Conservation (phyloP, 2,888 invertebrate genomes). For the Ophion slaviceki region DNA sequence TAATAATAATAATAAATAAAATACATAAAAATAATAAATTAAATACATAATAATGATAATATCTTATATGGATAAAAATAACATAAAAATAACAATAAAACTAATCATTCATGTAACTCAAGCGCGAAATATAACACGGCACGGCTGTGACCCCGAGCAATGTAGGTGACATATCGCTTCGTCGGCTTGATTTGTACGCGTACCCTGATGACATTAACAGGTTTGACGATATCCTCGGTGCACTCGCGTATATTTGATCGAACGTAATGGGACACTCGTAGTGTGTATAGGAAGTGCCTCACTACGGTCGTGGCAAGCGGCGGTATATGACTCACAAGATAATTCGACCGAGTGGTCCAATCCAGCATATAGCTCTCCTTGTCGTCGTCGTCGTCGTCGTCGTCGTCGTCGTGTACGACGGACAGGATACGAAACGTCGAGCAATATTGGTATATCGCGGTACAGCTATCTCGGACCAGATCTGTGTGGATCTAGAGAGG, state of each 20-base stretch:
- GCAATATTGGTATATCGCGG: constrained; percentile 30
- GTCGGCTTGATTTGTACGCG: constrained; percentile 38
- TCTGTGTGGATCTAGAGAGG: constrained; percentile 9
- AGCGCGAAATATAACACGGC: not conserved
- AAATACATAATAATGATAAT: no score
- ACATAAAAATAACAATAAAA: not conserved
- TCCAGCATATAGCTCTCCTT: constrained; percentile 38
- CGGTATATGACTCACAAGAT: constrained; percentile 55
- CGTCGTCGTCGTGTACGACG: not conserved
- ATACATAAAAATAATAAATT: no score
- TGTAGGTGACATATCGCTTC: constrained; percentile 25
- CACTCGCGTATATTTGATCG: constrained; percentile 13
- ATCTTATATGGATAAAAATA: no score
- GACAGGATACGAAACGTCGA: constrained; percentile 37
- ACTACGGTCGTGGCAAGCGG: constrained; percentile 37
- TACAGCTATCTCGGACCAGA: constrained; percentile 13
- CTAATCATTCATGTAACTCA: not conserved
- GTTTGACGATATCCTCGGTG: constrained; percentile 17
- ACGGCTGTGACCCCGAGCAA: not conserved
- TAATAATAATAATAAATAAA: no score
- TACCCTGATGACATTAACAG: constrained; percentile 37
- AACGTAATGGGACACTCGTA: constrained; percentile 18
- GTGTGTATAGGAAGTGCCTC: constrained; percentile 29
- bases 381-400: constrained; percentile 18
- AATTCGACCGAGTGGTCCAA: constrained; percentile 57